Base-by-base conservation (phyloP, 1,140 invertebrate species). In the Drosophila simulans region DNA sequence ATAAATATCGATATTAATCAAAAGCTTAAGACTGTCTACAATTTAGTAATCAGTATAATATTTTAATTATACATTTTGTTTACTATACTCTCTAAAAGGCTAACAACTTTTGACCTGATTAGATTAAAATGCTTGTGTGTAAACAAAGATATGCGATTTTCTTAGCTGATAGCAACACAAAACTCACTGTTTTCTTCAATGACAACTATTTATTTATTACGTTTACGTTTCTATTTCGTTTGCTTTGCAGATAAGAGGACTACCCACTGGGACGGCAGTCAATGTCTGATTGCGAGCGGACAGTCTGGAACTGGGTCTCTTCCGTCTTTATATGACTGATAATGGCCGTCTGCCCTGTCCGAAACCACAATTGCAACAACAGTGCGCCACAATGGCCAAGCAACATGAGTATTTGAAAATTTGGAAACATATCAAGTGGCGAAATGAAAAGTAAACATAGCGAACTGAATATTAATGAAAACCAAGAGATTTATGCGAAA, bases 361-460 rank as follows among this genome's bases (percentile, higher is more conserved):
- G 45, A 27, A 35, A 17, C 27, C 15, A 37, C 64, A 54, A 51
- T 58, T 69, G 22, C 49, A 62, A 48, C 10, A 45, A 35, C 40
- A 56, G 31, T 27, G 56, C 53, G n/a, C 62, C 58, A 89, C 77
- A 88, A 91, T 91, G 81, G 74, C 84, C 62, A 77, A 79, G 20
- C 89, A 83, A 76, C 57, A 71, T 85, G 83, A 91, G 63, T 92
- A 92, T 79, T 74, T 89, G 46, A 92, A 92, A 81, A 92, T 92
- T 81, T 92, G 91, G 91, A 92, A 92, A 91, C 91, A 92, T 92
- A 92, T 92, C 89, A 92, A 92, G 76, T 92, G 91, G 91, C 91
- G 91, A 84, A 72, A 64, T 89, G 80, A 80, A 70, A 72, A 77
- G 60, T 88, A 77, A 82, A 70, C 49, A 63, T 20, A 31, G 34